Conservation (phyloP, 2,113 vertebrate genomes). For the Meleagris gallopavo region DNA sequence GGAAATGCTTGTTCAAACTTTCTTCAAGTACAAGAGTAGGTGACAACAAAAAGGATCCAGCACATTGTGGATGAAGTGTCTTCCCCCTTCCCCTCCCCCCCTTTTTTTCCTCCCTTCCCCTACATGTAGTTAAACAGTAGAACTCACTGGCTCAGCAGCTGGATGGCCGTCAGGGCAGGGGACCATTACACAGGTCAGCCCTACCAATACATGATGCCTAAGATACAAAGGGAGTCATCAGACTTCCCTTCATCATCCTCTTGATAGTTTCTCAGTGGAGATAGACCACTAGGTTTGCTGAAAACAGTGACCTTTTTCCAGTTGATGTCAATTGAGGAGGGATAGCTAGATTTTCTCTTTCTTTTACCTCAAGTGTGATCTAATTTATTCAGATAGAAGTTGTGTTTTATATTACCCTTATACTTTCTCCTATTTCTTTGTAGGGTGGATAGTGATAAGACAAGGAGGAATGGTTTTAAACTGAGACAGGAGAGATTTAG, state of each 20-base stretch:
- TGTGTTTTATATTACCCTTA: not conserved
- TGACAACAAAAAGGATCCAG: not conserved
- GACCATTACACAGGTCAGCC: not conserved
- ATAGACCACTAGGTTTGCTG: not conserved
- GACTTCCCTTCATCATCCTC: not conserved
- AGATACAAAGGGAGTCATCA: not conserved
- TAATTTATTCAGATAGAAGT: not conserved
- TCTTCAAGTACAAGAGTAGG: not conserved
- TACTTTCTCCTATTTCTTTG: not conserved
- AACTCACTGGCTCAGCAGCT: not conserved
- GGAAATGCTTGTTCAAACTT: not conserved
- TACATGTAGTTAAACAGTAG: not conserved
- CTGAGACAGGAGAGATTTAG: no score
- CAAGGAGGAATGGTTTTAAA: no score
- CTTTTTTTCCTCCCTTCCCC: not conserved
- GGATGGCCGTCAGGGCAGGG: not conserved
- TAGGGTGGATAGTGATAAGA: no score
- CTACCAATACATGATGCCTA: not conserved
- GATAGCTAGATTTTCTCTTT: not conserved
- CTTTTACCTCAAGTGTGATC: not conserved
- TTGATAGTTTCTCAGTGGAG: not conserved
- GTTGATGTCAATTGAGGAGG: not conserved
- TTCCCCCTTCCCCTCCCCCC: not conserved
- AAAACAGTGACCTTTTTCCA: not conserved
- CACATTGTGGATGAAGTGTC: not conserved